Evolutionary conservation across 2,888 invertebrate species (phyloP).

Genomic region (Protophormia terraenovae): DNA sequence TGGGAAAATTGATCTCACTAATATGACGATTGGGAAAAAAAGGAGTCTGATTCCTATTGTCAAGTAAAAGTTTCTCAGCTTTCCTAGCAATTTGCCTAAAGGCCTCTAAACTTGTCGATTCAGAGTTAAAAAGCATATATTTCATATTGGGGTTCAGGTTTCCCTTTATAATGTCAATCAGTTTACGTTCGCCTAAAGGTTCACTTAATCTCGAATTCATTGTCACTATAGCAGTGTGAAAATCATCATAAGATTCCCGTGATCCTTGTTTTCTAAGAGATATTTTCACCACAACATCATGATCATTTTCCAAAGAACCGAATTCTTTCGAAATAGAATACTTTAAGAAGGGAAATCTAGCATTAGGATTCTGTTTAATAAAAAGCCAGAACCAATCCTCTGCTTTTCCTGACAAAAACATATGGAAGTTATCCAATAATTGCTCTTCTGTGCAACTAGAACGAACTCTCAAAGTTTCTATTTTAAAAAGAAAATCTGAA

Average conservation of each 20-base stretch:
- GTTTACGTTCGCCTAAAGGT: background rate
- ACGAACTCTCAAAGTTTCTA: background rate
- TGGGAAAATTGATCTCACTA: background rate
- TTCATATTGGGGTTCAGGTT: background rate
- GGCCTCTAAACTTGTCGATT: background rate
- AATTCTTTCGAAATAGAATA: background rate
- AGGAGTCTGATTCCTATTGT: background rate
- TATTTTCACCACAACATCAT: background rate
- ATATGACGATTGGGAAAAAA: background rate
- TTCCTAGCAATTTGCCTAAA: background rate
- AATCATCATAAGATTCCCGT: background rate
- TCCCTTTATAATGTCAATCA: background rate
- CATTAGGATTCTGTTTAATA: background rate
- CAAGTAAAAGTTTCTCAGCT: background rate
- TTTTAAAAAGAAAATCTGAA: background rate
- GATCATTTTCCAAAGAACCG: background rate
- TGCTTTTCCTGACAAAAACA: background rate
- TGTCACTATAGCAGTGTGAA: background rate
- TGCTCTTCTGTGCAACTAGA: background rate
- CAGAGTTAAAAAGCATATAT: background rate
- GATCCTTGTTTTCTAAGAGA: background rate
- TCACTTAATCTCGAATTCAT: background rate
- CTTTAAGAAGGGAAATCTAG: background rate
- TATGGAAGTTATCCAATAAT: background rate
- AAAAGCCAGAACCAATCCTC: conserved; percentile 4